Percentiles rank a stretch among this genome's conserved stretches.
Conservation (phyloP, 2,797 vertebrate genomes). For the Chiloscyllium punctatum region DNA sequence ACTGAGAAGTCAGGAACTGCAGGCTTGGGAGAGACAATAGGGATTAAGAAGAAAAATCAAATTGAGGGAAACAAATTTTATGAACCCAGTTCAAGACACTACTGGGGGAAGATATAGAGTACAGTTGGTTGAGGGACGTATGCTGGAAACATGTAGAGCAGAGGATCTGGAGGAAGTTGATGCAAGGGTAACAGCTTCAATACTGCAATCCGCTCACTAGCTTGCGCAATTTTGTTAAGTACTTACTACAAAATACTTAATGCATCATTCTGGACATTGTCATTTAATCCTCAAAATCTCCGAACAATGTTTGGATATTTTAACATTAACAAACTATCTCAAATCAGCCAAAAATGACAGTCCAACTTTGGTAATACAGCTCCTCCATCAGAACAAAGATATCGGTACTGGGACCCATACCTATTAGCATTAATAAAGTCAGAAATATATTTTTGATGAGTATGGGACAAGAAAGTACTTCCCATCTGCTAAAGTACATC, state of each 20-base stretch:
- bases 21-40: background rate
- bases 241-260: background rate
- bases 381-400: background rate
- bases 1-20: background rate
- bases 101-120: background rate
- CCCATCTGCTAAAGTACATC: background rate
- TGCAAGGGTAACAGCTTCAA: background rate
- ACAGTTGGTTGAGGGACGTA: background rate
- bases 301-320: background rate
- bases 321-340: background rate
- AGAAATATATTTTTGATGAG: background rate
- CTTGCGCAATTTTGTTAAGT: background rate
- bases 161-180: background rate
- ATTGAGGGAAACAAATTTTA: background rate
- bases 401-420: background rate
- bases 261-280: background rate
- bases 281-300: background rate
- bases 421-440: background rate
- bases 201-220: background rate
- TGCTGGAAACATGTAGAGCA: background rate
- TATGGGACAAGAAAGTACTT: background rate
- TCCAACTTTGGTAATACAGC: background rate
- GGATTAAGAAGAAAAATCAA: background rate
- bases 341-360: background rate
- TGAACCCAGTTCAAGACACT: background rate